These are phyloP conservation scores for Cherax quadricarinatus DNA, from an alignment of 1,140 invertebrate species.

Conservation along the genomic window DNA sequence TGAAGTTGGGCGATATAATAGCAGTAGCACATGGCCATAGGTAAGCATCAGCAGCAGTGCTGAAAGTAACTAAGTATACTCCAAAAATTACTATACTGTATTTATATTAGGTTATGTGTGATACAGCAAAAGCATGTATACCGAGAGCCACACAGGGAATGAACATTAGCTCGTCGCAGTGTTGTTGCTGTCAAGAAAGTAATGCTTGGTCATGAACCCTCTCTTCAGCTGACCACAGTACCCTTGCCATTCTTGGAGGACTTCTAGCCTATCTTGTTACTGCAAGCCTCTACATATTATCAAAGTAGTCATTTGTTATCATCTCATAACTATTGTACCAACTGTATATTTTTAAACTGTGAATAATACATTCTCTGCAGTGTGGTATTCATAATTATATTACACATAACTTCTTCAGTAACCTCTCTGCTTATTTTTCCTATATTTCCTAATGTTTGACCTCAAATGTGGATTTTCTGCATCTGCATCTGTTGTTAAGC, in stretches of 20 bases:
- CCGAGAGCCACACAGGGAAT: constrained; percentile 40
- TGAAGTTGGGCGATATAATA: constrained; percentile 32
- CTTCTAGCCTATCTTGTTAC: not conserved
- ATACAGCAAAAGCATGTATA: constrained; percentile 27
- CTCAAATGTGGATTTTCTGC: too few species aligned
- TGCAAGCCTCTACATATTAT: too few species aligned
- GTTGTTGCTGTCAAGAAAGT: constrained; percentile 13
- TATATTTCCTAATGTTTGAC: too few species aligned
- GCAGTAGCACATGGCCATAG: constrained; percentile 34
- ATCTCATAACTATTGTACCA: too few species aligned
- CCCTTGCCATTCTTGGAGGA: not conserved
- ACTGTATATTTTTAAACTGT: too few species aligned
- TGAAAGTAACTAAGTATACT: constrained; percentile 9
- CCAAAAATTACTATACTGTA: not conserved
- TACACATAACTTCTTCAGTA: too few species aligned
- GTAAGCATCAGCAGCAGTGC: constrained; percentile 33
- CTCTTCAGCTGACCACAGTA: not conserved
- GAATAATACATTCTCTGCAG: too few species aligned
- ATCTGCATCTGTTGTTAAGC: too few species aligned
- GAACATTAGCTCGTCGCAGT: constrained; percentile 41
- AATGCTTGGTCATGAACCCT: constrained; percentile 14
- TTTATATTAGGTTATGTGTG: constrained; percentile 28
- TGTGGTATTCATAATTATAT: too few species aligned
- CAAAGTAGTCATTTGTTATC: too few species aligned
- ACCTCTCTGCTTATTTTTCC: too few species aligned